These are phyloP conservation scores for Dicroscelio sp. DNA, from an alignment of 2,888 invertebrate species.

Conservation along the genomic window DNA sequence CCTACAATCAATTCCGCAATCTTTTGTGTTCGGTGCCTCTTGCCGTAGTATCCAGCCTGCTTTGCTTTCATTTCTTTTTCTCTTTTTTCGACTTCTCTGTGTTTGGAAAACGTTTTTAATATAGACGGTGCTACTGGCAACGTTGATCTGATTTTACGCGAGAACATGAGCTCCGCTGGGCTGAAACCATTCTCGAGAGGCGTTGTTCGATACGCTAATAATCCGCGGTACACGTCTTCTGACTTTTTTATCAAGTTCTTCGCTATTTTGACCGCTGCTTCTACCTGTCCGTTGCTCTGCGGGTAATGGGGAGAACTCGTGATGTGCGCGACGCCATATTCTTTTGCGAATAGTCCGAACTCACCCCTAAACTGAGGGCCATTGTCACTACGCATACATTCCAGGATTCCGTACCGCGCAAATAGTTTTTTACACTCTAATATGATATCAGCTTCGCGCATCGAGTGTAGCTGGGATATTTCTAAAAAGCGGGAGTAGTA, in stretches of 20 bases:
- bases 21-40: constrained; percentile 76
- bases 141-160: constrained; percentile 22
- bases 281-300: constrained; percentile 25
- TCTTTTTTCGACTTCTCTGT: constrained; percentile 41
- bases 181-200: constrained; percentile 52
- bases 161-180: constrained; percentile 37
- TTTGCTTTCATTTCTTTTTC: constrained; percentile 64
- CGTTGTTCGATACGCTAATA: constrained; percentile 42
- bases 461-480: too few relatives aligned
- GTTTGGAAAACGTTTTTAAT: constrained; percentile 8
- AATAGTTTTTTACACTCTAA: constrained; percentile 49
- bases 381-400: constrained; percentile 46
- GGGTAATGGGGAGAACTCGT: constrained; percentile 36
- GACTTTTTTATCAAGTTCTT: constrained; percentile 39
- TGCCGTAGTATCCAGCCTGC: constrained; percentile 74
- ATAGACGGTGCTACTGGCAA: constrained; percentile 1
- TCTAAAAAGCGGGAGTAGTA: constrained; percentile 83
- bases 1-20: constrained; percentile 71
- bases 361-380: constrained; percentile 75
- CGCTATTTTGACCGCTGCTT: constrained; percentile 33
- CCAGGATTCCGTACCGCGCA: constrained; percentile 57
- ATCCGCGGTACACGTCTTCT: background rate
- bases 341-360: constrained; percentile 64
- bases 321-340: constrained; percentile 46
- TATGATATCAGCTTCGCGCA: too few relatives aligned